phyloP scores from a whole-genome alignment of 1,140 invertebrate species.

The Leptinotarsa defecta region DNA sequence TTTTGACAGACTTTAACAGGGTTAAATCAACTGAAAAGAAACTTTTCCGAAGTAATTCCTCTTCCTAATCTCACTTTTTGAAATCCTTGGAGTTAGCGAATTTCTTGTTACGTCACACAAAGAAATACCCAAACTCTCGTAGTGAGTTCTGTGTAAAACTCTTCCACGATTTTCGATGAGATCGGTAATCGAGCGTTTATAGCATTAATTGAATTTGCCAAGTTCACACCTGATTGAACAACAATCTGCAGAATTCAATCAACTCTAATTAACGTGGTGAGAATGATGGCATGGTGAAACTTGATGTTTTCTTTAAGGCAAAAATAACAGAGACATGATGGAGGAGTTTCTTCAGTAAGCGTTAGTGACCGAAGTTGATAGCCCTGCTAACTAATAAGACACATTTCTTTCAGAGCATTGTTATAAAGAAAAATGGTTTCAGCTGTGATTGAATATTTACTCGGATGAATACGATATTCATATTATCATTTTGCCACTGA shows the following conservation, averaged over 20 bases:
- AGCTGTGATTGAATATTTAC: no score
- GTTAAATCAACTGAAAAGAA: background rate
- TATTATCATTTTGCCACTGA: no score
- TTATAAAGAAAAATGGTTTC: no score
- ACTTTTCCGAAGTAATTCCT: background rate
- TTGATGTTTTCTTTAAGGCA: background rate
- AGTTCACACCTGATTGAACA: background rate
- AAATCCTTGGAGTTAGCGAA: background rate
- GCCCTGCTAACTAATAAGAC: no score
- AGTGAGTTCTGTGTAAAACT: background rate
- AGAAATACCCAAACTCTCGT: background rate
- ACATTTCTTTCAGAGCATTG: no score
- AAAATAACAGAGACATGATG: background rate
- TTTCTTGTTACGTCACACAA: background rate
- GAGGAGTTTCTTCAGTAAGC: no score
- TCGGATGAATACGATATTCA: no score
- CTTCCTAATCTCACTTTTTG: slow-evolving; percentile 11
- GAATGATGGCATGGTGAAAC: background rate
- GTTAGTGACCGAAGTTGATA: no score
- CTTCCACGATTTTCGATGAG: background rate
- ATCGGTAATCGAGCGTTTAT: slow-evolving; percentile 2
- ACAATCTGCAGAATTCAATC: background rate
- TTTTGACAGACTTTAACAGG: background rate
- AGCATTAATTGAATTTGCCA: slow-evolving; percentile 5
- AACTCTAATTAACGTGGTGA: background rate